A percentile compares a stretch with the other conserved stretches of the same genome.
phyloP scores from a whole-genome alignment of 1,140 invertebrate genomes.

The Samia ricini region DNA sequence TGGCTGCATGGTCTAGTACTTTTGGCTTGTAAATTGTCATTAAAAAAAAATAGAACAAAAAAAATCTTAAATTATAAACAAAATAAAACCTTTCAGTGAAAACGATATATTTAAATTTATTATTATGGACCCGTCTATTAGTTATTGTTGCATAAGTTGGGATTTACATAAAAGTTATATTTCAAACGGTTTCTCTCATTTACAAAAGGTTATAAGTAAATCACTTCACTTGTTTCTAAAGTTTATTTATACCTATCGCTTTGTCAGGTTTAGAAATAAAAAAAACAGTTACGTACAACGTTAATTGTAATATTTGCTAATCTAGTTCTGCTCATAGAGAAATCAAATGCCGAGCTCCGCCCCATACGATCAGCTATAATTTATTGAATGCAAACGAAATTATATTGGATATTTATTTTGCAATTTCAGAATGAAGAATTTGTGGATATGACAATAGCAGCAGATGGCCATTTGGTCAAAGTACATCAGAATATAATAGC shows the following conservation, averaged over 20 bases:
- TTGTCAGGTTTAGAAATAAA: too few relatives aligned
- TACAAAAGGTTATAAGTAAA: slow-evolving; percentile 24
- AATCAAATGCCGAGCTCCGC: too few relatives aligned
- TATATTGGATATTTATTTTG: neutral
- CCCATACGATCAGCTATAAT: too few relatives aligned
- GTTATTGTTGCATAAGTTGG: slow-evolving; percentile 19
- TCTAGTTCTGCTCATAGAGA: neutral
- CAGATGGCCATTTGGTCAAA: slow-evolving; percentile 84
- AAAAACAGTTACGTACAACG: neutral
- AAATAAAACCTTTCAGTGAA: too few relatives aligned
- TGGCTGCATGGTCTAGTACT: too few relatives aligned
- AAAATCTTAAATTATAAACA: too few relatives aligned
- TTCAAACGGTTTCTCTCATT: slow-evolving; percentile 25
- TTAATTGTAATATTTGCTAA: neutral
- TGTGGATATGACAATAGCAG: slow-evolving; percentile 87
- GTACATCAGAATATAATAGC: slow-evolving; percentile 86
- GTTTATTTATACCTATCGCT: too few relatives aligned
- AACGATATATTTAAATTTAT: too few relatives aligned
- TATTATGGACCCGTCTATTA: neutral
- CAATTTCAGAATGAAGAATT: slow-evolving; percentile 81
- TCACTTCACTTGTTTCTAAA: too few relatives aligned
- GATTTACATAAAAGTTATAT: slow-evolving; percentile 25
- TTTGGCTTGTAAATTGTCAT: too few relatives aligned
- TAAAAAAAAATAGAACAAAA: too few relatives aligned
- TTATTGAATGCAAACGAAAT: too few relatives aligned